Evolutionary conservation across 1,140 invertebrate genomes (phyloP).

Genomic region (Octopus sinensis): DNA sequence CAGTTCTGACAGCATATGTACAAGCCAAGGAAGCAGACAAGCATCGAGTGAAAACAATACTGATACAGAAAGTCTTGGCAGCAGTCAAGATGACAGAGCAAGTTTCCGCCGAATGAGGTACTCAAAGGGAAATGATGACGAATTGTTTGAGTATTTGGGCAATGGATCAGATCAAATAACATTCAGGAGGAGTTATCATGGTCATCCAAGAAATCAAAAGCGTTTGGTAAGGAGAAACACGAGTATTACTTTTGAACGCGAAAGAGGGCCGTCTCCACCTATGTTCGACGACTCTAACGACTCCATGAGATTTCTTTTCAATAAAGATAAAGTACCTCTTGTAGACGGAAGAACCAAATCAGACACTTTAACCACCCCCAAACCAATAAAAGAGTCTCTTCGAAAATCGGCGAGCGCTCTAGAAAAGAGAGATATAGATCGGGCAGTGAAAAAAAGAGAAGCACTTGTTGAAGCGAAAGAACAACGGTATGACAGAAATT

Average conservation of each 20-base stretch:
- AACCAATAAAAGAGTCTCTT: constrained; percentile 17
- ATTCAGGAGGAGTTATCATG: too few species aligned
- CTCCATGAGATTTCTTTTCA: background rate
- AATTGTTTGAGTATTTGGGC: constrained; percentile 40
- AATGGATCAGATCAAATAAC: too few species aligned
- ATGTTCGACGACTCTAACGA: background rate
- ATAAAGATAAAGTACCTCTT: background rate
- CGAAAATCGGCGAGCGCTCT: constrained; percentile 38
- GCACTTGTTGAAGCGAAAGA: background rate
- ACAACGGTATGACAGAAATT: background rate
- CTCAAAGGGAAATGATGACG: constrained; percentile 30
- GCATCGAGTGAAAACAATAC: constrained; percentile 10
- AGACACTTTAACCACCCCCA: constrained; percentile 10
- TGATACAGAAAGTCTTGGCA: constrained; percentile 33
- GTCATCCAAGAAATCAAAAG: too few species aligned
- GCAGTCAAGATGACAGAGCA: constrained; percentile 30
- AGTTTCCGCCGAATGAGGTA: background rate
- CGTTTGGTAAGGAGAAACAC: too few species aligned
- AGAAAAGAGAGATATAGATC: constrained; percentile 30
- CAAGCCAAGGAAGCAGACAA: background rate
- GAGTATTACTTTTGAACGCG: constrained; percentile 26
- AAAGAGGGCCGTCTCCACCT: constrained; percentile 45
- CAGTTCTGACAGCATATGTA: background rate
- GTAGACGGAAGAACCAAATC: constrained; percentile 28
- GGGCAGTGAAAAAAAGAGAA: constrained; percentile 8